Evolutionary conservation across 1,140 invertebrate genomes (phyloP).

Genomic region (Phymorhynchus buccinoides): DNA sequence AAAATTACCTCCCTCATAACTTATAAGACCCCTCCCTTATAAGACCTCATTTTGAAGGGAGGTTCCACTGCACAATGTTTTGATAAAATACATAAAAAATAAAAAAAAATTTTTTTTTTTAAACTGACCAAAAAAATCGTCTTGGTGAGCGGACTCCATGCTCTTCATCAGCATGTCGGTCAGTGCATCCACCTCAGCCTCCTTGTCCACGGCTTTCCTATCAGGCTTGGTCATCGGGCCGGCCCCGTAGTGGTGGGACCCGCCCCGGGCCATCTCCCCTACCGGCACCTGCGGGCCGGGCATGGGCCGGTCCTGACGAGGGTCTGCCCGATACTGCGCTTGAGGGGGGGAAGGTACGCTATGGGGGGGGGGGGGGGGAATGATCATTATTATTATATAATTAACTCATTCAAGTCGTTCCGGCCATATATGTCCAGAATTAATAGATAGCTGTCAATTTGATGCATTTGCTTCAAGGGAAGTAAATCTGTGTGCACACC

Average conservation of each 20-base stretch:
- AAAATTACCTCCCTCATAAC: no score
- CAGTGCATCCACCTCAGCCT: constrained; percentile 89
- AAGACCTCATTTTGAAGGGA: no score
- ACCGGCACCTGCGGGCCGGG: constrained; percentile 46
- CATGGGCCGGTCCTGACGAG: constrained; percentile 40
- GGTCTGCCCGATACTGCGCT: not conserved
- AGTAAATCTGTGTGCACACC: no score
- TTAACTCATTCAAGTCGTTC: no score
- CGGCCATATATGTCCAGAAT: no score
- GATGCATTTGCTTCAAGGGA: no score
- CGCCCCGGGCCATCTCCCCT: constrained; percentile 30
- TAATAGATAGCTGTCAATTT: no score
- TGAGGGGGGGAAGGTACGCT: not conserved
- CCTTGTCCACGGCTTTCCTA: constrained; percentile 62
- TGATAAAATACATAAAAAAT: no score
- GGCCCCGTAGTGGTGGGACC: not conserved
- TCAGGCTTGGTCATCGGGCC: constrained; percentile 5
- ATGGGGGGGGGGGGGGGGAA: no score
- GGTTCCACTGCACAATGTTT: no score
- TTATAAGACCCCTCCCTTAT: no score
- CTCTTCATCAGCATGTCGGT: constrained; percentile 89
- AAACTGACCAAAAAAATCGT: constrained; percentile 82
- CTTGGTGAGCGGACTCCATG: constrained; percentile 82
- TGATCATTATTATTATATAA: no score
- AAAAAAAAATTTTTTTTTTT: not conserved